Evolutionary conservation across 2,113 vertebrate species (phyloP).

Genomic region (Psilopogon haemacephalus): DNA sequence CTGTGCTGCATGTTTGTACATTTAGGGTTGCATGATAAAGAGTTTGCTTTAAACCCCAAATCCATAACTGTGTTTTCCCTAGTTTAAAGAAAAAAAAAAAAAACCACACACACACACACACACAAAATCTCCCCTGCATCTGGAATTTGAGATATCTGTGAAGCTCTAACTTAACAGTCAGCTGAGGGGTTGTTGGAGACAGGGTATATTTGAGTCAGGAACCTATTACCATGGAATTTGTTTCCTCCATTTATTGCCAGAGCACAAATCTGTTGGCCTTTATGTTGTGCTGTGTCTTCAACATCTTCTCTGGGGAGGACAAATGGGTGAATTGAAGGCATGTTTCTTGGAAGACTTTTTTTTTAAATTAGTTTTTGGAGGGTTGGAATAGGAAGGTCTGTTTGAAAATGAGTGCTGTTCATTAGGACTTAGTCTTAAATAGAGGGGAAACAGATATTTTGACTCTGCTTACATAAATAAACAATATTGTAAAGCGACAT

Average conservation of each 20-base stretch:
- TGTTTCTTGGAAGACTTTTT: not conserved
- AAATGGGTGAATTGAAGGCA: not conserved
- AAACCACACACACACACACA: no score
- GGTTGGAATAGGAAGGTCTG: not conserved
- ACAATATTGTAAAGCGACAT: not conserved
- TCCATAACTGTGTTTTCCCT: not conserved
- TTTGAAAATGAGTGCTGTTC: not conserved
- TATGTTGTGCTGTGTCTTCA: not conserved
- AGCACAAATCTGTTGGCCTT: slow-evolving; percentile 7
- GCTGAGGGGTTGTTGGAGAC: not conserved
- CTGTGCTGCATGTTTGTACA: not conserved
- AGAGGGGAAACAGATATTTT: not conserved
- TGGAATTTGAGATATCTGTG: not conserved
- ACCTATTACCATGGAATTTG: not conserved
- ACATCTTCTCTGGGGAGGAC: not conserved
- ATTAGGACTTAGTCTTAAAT: not conserved
- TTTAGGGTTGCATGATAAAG: not conserved
- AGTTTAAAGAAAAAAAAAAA: not conserved
- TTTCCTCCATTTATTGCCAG: slow-evolving; percentile 1
- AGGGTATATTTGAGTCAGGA: not conserved
- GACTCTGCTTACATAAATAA: slow-evolving; percentile 32
- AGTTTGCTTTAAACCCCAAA: not conserved
- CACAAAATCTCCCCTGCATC: not conserved
- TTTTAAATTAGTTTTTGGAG: not conserved
- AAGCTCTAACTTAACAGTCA: not conserved